These are phyloP conservation scores for Phalacrocorax brasilianus DNA, from an alignment of 2,113 vertebrate species.

Conservation along the genomic window DNA sequence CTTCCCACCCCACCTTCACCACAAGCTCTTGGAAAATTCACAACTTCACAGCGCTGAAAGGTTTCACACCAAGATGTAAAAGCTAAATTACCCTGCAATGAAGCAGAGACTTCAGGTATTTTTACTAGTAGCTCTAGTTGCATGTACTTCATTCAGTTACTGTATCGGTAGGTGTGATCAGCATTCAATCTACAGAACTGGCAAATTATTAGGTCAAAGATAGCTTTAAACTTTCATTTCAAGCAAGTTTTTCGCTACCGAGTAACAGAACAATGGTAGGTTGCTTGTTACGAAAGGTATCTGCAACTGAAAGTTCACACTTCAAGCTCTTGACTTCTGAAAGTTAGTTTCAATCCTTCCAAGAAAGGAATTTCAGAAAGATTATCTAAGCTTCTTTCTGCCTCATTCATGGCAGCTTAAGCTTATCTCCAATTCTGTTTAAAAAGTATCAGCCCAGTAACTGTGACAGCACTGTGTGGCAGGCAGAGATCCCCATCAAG, in stretches of 20 bases:
- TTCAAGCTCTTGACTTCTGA: conserved; percentile 9
- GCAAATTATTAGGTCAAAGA: conserved; percentile 14
- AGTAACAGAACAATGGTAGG: conserved; percentile 7
- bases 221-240: conserved; percentile 40
- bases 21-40: conserved; percentile 53
- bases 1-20: conserved; percentile 47
- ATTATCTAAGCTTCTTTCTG: background rate
- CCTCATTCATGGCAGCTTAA: background rate
- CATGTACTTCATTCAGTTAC: conserved; percentile 46
- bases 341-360: conserved; percentile 11
- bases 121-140: conserved; percentile 22
- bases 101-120: conserved; percentile 62
- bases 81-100: conserved; percentile 53
- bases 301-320: conserved; percentile 21
- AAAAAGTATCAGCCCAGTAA: background rate
- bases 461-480: conserved; percentile 5
- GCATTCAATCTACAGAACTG: conserved; percentile 33
- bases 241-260: conserved; percentile 7
- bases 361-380: conserved; percentile 8
- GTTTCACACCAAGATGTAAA: conserved; percentile 41
- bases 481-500: conserved; percentile 37
- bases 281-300: conserved; percentile 31
- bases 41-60: conserved; percentile 43
- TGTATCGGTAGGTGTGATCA: conserved; percentile 46
- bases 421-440: background rate